A percentile compares a stretch with the other conserved stretches of the same genome.
Evolutionary conservation across 2,888 invertebrate species (phyloP).

Genomic region (Mimas tiliae): DNA sequence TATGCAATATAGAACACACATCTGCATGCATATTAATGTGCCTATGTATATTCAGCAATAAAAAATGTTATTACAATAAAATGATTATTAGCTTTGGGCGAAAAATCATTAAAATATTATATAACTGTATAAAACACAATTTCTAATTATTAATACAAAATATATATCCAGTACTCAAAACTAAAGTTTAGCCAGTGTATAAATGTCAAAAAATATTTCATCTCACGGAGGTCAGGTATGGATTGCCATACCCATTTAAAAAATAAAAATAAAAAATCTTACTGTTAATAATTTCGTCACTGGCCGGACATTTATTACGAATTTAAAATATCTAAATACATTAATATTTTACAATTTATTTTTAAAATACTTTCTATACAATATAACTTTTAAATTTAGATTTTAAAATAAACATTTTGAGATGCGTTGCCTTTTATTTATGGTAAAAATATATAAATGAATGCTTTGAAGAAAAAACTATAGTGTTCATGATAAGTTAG

Average conservation of each 20-base stretch:
- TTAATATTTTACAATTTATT: slow-evolving; percentile 26
- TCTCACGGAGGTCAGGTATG: slow-evolving; percentile 1
- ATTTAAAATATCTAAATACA: slow-evolving; percentile 32
- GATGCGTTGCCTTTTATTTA: slow-evolving; percentile 1
- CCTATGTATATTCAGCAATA: background rate
- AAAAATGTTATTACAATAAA: background rate
- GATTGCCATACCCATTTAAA: background rate
- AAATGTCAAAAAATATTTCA: slow-evolving; percentile 30
- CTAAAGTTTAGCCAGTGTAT: slow-evolving; percentile 24
- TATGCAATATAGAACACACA: background rate
- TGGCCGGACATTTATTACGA: slow-evolving; percentile 32
- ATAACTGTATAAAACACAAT: slow-evolving; percentile 4
- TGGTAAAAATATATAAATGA: too few relatives aligned
- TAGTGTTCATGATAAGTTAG: background rate
- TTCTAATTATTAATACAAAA: slow-evolving; percentile 4
- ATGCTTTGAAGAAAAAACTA: too few relatives aligned
- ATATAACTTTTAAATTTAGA: slow-evolving; percentile 12
- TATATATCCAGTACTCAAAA: slow-evolving; percentile 4
- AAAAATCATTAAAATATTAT: background rate
- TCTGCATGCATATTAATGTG: background rate
- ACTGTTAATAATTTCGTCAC: slow-evolving; percentile 24
- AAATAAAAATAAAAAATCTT: slow-evolving; percentile 26
- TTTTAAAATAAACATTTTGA: background rate
- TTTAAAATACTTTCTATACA: slow-evolving; percentile 20
- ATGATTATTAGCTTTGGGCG: background rate